Conservation (phyloP, 2,797 vertebrate species). For the Meda fulgida region DNA sequence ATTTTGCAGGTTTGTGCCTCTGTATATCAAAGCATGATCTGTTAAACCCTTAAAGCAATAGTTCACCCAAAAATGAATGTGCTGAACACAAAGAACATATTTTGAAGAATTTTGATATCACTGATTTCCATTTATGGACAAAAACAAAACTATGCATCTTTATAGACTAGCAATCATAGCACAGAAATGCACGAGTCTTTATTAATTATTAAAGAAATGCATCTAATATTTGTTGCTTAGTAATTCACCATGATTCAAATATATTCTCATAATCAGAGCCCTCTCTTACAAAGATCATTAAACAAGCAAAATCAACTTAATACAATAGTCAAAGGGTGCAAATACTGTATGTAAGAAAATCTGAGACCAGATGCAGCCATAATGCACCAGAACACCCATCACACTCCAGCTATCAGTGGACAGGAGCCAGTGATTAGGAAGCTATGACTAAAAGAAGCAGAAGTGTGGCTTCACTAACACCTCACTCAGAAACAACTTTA, state of each 20-base stretch:
- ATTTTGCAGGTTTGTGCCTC: background rate
- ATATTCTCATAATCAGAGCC: background rate
- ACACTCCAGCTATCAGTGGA: background rate
- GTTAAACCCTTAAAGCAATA: background rate
- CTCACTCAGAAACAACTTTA: background rate
- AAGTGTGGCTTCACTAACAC: background rate
- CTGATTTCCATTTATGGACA: background rate
- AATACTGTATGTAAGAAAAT: background rate
- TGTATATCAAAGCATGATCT: background rate
- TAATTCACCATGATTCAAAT: background rate
- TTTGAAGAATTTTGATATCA: background rate
- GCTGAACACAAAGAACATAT: background rate
- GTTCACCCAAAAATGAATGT: background rate
- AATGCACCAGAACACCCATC: slow-evolving; percentile 9
- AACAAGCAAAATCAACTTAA: background rate
- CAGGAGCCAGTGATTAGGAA: slow-evolving; percentile 13
- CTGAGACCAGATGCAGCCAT: background rate
- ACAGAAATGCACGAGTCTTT: background rate
- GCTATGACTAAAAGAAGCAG: background rate
- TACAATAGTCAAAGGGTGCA: background rate
- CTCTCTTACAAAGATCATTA: slow-evolving; percentile 3
- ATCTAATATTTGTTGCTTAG: background rate
- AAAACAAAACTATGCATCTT: background rate
- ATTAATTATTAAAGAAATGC: background rate
- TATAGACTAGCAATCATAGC: background rate